Base-by-base conservation (phyloP, 1,140 invertebrate genomes). In the Drosophila lini region DNA sequence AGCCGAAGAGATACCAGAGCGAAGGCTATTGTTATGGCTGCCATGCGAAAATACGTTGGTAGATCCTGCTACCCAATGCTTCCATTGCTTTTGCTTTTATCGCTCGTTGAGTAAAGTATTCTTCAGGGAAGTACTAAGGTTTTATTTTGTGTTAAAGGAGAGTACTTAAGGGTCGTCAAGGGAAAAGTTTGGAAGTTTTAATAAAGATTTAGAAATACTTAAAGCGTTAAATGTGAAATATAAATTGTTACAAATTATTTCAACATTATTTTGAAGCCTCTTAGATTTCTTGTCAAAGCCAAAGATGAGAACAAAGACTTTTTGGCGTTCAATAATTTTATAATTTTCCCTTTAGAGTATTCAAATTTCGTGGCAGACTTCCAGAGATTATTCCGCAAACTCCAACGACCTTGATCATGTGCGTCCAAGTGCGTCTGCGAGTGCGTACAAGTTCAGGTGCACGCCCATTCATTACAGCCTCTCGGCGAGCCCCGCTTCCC, bases 381-480 rank as follows among this genome's bases (percentile, higher is more conserved):
- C n/a, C 8, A 5, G 11, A 25, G n/a, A n/a, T 56, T 8, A 45
- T 41, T 55, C 41, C 34, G 61, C 59, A 22, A 64, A 28, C 62
- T 53, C 56, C 34, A 10, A n/a, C 47, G 68, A 70, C 82, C 82
- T 83, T 86, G 70, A 85, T 41, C 38, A 10, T 74, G 82, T 25
- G 52, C 52, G 34, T 55, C 13, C 69, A 61, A 76, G 58, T 78
- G 64, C 64, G 74, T 78, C 57, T 67, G 74, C 52, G 47, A 55
- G 65, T 62, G 58, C 62, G 57, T 55, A 55, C 83, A 86, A 86
- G 82, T 88, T 88, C 83, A 88, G 82, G 83, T 80, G 57, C 82
- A 79, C 52, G 78, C 79, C 63, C 74, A 62, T 61, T 44, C n/a
- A 38, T 36, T 22, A 22, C 52, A 34, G 48, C 42, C 48, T 16